phyloP scores from a whole-genome alignment of 2,888 invertebrate genomes.

The Eristalinus sepulchralis region DNA sequence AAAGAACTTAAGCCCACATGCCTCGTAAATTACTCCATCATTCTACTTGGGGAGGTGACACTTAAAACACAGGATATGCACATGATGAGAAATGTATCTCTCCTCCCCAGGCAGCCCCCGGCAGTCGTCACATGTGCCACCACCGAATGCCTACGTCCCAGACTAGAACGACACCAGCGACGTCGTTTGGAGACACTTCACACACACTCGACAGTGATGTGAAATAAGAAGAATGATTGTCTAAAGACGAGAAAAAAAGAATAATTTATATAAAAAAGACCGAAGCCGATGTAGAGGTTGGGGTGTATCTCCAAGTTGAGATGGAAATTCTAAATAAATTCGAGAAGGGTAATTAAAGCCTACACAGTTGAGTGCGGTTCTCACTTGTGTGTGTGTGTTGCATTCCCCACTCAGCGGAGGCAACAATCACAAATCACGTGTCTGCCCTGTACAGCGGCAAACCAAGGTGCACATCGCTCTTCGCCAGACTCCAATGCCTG shows the following conservation, averaged over 20 bases:
- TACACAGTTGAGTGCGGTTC: conserved; percentile 31
- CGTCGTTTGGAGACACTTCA: not conserved
- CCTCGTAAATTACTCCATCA: conserved; percentile 65
- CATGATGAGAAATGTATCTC: conserved; percentile 41
- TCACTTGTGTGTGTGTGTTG: conserved; percentile 1
- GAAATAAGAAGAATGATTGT: conserved; percentile 11
- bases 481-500: not conserved
- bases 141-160: not conserved
- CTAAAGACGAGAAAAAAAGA: not conserved
- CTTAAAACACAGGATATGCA: conserved; percentile 65
- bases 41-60: conserved; percentile 52
- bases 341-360: conserved; percentile 57
- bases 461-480: not conserved
- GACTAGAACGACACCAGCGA: not conserved
- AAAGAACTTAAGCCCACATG: conserved; percentile 26
- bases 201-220: conserved; percentile 3
- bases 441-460: not conserved
- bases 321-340: conserved; percentile 33
- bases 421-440: conserved; percentile 30
- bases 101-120: not conserved
- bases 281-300: not conserved
- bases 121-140: not conserved
- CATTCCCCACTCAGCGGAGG: conserved; percentile 3
- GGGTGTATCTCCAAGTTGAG: not conserved
- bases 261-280: not conserved